Base-by-base conservation (phyloP, 2,113 vertebrate genomes). In the Hypanus sabinus region DNA sequence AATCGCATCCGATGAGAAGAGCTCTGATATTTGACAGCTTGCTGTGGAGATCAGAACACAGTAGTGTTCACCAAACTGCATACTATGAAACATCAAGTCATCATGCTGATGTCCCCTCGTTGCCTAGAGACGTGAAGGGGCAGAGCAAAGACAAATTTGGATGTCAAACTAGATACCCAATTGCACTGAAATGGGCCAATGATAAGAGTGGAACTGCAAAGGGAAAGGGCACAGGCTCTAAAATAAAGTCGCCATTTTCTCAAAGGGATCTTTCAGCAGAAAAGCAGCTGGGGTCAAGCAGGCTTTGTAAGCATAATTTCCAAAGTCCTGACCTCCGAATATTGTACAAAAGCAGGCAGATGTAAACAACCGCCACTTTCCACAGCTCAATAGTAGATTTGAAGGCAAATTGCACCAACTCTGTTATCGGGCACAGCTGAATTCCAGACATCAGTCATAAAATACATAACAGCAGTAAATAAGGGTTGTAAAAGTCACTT, bases 401-500 rank as follows among this genome's bases (percentile, higher is more conserved):
- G 96, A 96, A 96, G 95, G 95, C 95, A 96, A 96, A 96, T 95
- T 95, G 95, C 94, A 95, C 96, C 97, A 96, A 96, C 96, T 97
- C 96, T 97, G 96, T 96, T 95, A 96, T 96, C 97, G 96, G 96
- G 94, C 94, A 96, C 95, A 68, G 68, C 94, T 96, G 96, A 96
- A 95, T 96, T 96, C 96, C 96, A 95, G 95, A 96, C 96, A 95
- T 96, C 96, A 96, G 96, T 95, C 96, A 96, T 95, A 93, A 90
- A 93, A 93, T 93, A 93, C 70, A 93, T 73, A 75, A 55, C 22
- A 93, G 77, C 95, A 96, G 96, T 96, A 97, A 97, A 95, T 95
- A 96, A 95, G 96, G 96, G 95, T 96, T 95, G 95, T 95, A 96
- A 96, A 97, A 97, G 96, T 96, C 96, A 95, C 96, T 96, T 97